Base-by-base conservation (phyloP, 2,888 invertebrate species). In the Cheilosia urbana region DNA sequence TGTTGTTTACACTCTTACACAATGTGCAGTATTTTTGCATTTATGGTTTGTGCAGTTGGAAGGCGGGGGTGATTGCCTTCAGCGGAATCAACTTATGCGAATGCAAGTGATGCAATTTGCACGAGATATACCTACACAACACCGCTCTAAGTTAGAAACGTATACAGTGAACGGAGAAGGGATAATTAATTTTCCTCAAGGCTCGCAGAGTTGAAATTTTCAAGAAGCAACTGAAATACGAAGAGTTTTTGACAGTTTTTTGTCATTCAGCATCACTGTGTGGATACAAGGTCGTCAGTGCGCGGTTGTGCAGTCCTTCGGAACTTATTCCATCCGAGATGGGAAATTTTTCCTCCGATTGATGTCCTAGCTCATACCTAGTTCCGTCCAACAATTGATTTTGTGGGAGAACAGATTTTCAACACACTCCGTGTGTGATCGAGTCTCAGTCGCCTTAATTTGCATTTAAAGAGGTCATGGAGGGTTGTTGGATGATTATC, bases 391-490 rank as follows among this genome's bases (percentile, higher is more conserved):
- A 60, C 51, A 69, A 78, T 73, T 73, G 75, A 60, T 69, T 47
- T 51, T 47, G 34, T 47, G n/a, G 4, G 53, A 5, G 19, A 4
- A 30, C 17, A 15, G 19, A 19, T 49, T 30, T 63, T 42, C 0
- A 3, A 9, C 9, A 37, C 34, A 49, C 27, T 69, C 13, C 11
- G 30, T 30, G 30, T 9, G 27, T 19, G 11, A 7, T 66, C 66
- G 30, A 66, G 60, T 78, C 75, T 49, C 45, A 45, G 47, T 68
- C 42, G 51, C 24, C 73, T 72, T 60, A 40, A 55, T 78, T 62
- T n/a, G 34, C 62, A 73, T 79, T 58, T 69, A 83, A 83, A 45
- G 75, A 84, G 84, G 79, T 84, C 80, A 68, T 24, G 72, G 63
- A 24, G 79, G 79, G 66, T 78, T 72, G 71, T 55, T 27, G 11